Base-by-base conservation (phyloP, 1,140 invertebrate species). In the Drosophila nigrodunni region DNA sequence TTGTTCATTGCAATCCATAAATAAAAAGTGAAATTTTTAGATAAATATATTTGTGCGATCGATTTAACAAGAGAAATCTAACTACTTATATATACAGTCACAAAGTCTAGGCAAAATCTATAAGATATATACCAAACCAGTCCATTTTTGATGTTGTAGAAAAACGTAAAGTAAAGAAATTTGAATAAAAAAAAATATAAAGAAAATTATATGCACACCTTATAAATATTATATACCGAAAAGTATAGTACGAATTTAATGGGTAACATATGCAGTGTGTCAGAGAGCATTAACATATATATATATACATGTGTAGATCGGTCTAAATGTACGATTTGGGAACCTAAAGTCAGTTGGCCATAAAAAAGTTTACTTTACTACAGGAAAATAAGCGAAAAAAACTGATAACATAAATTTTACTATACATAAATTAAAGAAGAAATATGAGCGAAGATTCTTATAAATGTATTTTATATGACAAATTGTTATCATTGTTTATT, bases 131-230 rank as follows among this genome's bases (percentile, higher is more conserved):
- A 74, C 49, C 61, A 54, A 73, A 71, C 68, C 82, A 87, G 82
- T 86, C 83, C 83, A 87, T 87, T 87, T 83, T 87, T 83, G 83
- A 87, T 87, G 83, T 88, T 88, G 80, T 88, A 89, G 71, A 35
- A 18, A 69, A 0, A 62, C 25, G 25, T 25, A 30, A 30, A 30
- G 25, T 30, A 30, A 30, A 30, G 25, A 25, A 21, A 55, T 41
- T 49, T 61, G 65, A 81, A 13, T 10, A 25, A 43, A 55, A 67
- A 49, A 73, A 60, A 70, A 58, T 44, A 72, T 11, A 66, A 67
- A 60, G 39, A 66, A 49, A 69, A 82, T 67, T 71, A 1, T 72
- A 72, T 67, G 39, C 69, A 74, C 71, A 69, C 43, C 59, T 44
- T 74, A 62, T 43, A 37, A 47, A 35, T 34, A 41, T 25, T 30